These are phyloP conservation scores for Byasa hedistus DNA, from an alignment of 2,888 invertebrate genomes.

Conservation along the genomic window DNA sequence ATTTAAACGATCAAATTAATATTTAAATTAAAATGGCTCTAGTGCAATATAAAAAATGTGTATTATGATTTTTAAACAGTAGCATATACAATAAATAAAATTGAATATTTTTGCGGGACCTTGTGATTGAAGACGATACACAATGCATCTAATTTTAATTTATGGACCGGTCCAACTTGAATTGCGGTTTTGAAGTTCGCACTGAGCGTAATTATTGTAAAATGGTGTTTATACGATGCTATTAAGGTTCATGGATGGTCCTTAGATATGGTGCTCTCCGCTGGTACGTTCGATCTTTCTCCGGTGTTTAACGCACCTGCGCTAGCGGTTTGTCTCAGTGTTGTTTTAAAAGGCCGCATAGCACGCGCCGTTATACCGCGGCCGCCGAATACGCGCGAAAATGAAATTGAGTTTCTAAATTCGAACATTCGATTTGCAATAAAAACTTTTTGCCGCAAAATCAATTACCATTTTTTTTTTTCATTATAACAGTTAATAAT, in stretches of 20 bases:
- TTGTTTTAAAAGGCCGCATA: constrained; percentile 61
- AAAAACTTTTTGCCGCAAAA: constrained; percentile 9
- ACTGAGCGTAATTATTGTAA: constrained; percentile 2
- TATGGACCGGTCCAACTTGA: constrained; percentile 24
- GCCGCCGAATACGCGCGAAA: constrained; percentile 58
- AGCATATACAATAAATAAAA: background rate
- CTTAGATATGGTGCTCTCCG: constrained; percentile 6
- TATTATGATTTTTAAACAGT: too few relatives aligned
- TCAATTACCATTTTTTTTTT: constrained; percentile 30
- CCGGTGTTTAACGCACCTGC: constrained; percentile 40
- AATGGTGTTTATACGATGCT: constrained; percentile 21
- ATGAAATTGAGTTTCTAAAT: constrained; percentile 63
- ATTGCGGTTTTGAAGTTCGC: constrained; percentile 9
- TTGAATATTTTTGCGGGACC: constrained; percentile 12
- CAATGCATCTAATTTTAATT: constrained; percentile 24
- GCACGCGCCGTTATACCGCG: constrained; percentile 59
- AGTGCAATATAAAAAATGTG: too few relatives aligned
- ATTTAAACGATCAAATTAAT: too few relatives aligned
- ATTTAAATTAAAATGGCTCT: too few relatives aligned
- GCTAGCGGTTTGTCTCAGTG: constrained; percentile 49
- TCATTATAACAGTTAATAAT: constrained; percentile 27
- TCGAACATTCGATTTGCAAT: constrained; percentile 38
- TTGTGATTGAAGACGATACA: constrained; percentile 12
- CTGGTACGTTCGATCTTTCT: constrained; percentile 35
- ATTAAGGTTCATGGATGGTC: constrained; percentile 22